Percentiles rank a stretch among this genome's conserved stretches.
Conservation (phyloP, 2,797 vertebrate species). For the Urosaurus nigricauda region DNA sequence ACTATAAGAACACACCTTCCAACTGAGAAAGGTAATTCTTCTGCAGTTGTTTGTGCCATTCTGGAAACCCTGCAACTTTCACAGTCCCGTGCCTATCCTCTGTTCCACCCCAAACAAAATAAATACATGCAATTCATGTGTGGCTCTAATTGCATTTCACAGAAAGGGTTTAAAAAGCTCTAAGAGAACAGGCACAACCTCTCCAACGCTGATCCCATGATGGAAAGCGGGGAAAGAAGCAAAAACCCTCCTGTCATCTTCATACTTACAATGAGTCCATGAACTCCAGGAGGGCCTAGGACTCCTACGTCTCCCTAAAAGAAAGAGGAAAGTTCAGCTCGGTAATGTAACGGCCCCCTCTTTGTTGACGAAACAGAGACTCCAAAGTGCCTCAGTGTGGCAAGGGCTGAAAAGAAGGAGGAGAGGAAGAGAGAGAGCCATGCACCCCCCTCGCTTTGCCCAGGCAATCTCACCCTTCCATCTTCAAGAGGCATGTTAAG, state of each 20-base stretch:
- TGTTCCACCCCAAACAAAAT: conserved; percentile 3
- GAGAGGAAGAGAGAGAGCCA: background rate
- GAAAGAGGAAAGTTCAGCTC: conserved; percentile 67
- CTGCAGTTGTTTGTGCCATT: conserved; percentile 3
- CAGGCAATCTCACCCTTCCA: conserved; percentile 23
- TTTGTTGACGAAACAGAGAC: conserved; percentile 45
- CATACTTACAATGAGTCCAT: conserved; percentile 94
- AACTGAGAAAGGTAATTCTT: background rate
- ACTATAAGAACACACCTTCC: background rate
- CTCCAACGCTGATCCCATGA: conserved; percentile 12
- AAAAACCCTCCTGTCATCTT: conserved; percentile 31
- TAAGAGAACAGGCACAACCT: conserved; percentile 16
- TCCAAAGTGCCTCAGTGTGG: conserved; percentile 57
- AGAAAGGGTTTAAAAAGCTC: conserved; percentile 31
- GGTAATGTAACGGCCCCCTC: conserved; percentile 77
- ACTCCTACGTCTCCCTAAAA: conserved; percentile 93
- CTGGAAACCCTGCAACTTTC: background rate
- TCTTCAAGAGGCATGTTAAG: accelerated
- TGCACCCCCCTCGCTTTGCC: background rate
- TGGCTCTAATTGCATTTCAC: background rate
- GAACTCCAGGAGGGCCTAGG: conserved; percentile 93
- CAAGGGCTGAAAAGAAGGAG: conserved; percentile 30
- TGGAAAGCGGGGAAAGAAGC: too few species aligned
- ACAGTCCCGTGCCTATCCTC: background rate
- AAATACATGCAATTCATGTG: background rate